Conservation (phyloP, 2,888 invertebrate species). For the Argynnis bischoffii region DNA sequence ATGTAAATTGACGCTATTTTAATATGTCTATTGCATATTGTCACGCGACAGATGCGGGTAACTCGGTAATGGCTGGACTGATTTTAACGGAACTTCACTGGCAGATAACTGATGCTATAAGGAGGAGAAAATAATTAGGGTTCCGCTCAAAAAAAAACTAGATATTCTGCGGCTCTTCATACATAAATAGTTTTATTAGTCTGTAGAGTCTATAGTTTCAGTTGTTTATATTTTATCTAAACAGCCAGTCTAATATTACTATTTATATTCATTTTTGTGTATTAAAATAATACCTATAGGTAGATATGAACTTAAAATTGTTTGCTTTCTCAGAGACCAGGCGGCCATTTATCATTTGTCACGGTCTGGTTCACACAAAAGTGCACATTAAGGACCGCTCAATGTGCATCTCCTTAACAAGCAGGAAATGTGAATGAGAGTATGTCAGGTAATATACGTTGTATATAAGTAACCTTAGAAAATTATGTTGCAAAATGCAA, state of each 20-base stretch:
- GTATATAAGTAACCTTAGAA: background rate
- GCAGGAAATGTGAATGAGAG: background rate
- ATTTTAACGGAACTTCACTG: too few species aligned
- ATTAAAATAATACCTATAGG: background rate
- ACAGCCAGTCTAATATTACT: background rate
- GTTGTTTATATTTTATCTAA: too few species aligned
- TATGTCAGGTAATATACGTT: background rate
- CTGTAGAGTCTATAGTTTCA: too few species aligned
- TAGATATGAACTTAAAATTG: background rate
- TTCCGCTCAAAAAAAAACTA: too few species aligned
- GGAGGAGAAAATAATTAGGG: too few species aligned
- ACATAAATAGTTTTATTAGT: too few species aligned
- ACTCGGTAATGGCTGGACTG: too few species aligned
- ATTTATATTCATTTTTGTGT: background rate
- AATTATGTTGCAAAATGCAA: too few species aligned
- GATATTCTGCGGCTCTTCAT: too few species aligned
- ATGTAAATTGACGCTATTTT: background rate
- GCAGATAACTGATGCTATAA: too few species aligned
- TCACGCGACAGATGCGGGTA: background rate
- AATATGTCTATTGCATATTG: background rate
- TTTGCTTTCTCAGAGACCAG: background rate
- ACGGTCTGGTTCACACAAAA: slow-evolving; percentile 9
- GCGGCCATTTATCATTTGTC: slow-evolving; percentile 10
- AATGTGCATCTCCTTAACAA: slow-evolving; percentile 13
- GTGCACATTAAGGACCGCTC: slow-evolving; percentile 1